Base-by-base conservation (phyloP, 2,797 vertebrate species). In the Scarus forsteni region DNA sequence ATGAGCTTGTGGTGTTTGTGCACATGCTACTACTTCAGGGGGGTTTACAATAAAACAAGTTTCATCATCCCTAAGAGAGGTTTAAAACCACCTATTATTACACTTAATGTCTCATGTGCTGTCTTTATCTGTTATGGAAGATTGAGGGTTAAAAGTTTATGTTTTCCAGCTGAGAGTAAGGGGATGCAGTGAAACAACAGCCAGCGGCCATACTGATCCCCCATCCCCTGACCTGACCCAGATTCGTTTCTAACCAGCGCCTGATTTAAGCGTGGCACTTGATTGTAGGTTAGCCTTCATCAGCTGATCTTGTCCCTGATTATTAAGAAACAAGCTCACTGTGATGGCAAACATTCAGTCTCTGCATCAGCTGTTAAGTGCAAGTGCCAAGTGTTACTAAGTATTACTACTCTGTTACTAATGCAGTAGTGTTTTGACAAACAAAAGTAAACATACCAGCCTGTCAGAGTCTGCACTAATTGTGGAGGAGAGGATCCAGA, bases 181-280 rank as follows among this genome's bases (percentile, higher is more conserved):
- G 63, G 74, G 68, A 87, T 83, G 77, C 73, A 66, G 58, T 57
- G 73, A 69, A 67, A 70, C 53, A 48, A 39, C 61, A 61, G 58
- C 53, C 63, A 63, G 74, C 81, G 68, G 77, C 68, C 49, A 65
- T 80, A 66, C 80, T 87, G 81, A 88, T 77, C 81, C 74, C 42
- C 59, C 73, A 75, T 79, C 83, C 77, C 38, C 11, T 89, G 88
- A 91, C 88, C 92, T 92, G 88, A 91, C 92, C 91, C 86, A 91
- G 49, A 86, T 93, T 86, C 60, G 44, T 62, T 62, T 77, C 63
- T 75, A 77, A 77, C 77, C 67, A 75, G 70, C 52, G 74, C 73
- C 70, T 85, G 80, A 57, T 83, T 82, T 73, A 76, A 85, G 72
- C 75, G 66, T 83, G 77, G 66, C 63, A 75, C 80, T 59, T 51